A percentile compares a stretch with the other conserved stretches of the same genome.
Conservation (phyloP, 2,113 vertebrate genomes). For the Podilymbus podiceps region DNA sequence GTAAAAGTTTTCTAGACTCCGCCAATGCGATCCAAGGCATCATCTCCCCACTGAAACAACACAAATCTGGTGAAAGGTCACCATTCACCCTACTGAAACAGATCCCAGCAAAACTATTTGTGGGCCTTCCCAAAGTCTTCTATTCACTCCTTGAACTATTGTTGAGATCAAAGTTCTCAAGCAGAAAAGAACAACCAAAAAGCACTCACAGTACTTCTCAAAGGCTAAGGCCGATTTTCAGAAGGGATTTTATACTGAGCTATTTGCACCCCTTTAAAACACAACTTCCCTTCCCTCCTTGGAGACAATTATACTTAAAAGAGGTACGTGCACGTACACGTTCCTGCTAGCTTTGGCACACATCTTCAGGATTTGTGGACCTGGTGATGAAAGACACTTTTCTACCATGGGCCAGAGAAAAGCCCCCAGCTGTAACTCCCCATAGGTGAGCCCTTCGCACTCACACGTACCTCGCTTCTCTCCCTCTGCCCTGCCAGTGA, state of each 20-base stretch:
- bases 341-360: neutral
- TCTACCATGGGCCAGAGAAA: neutral
- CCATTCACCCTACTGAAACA: neutral
- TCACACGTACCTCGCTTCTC: neutral
- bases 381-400: neutral
- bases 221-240: neutral
- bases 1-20: neutral
- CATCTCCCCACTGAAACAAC: neutral
- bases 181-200: neutral
- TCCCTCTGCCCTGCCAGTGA: neutral
- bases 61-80: neutral
- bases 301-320: neutral
- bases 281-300: neutral
- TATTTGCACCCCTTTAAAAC: neutral
- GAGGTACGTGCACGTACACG: neutral
- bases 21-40: neutral
- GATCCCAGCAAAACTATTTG: neutral
- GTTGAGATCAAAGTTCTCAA: neutral
- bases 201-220: neutral
- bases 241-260: neutral
- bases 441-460: neutral
- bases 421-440: neutral
- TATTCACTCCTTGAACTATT: neutral
- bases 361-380: neutral
- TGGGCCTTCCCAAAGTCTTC: neutral